Evolutionary conservation across 2,113 vertebrate genomes (phyloP), one percentile per base, ranked within the genome.

Genomic region (Eretmochelys imbricata): DNA sequence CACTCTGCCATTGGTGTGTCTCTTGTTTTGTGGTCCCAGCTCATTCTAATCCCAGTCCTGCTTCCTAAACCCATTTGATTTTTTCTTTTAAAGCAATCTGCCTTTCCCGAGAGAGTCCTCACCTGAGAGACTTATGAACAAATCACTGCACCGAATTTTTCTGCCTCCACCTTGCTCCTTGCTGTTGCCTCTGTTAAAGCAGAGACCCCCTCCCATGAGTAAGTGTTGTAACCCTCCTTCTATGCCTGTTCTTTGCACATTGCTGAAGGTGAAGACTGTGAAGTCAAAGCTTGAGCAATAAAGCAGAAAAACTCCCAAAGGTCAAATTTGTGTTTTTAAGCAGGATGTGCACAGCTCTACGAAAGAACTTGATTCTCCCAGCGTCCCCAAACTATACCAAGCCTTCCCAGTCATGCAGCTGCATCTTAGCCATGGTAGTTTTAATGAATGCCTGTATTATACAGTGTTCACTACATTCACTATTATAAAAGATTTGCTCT

Each of bases 261-360:
- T 93, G 94, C 96, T 96, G 94, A 98, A 98, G 97, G 95, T 97
- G 89, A 95, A 98, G 98, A 97, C 92, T 93, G 31, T 86, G 76
- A 94, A 97, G 96, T 97, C 97, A 82, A 80, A 95, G 94, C 98
- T 98, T 94, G 97, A 98, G 94, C 98, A 98, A 98, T 98, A 98
- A 98, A 98, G 95, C 97, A 97, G 55, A 98, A 98, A 97, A 94
- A 88, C 93, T 92, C 91, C 59, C 97, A 97, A 53, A 89, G 91
- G 83, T 6, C 84, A 53, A 5, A 88, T 83, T 69, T 0, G 46
- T 94, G 89, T 49, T 82, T 95, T 96, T 97, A 86, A 88, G 89
- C 96, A 93, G 89, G 88, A 95, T 91, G 82, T 78, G 57, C 80
- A 46, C 7, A 65, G 62, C 80, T 62, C 8, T 76, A 25, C 35